A percentile compares a stretch with the other conserved stretches of the same genome.
Conservation (phyloP, 2,113 vertebrate genomes). For the Nyctibius bracteatus region DNA sequence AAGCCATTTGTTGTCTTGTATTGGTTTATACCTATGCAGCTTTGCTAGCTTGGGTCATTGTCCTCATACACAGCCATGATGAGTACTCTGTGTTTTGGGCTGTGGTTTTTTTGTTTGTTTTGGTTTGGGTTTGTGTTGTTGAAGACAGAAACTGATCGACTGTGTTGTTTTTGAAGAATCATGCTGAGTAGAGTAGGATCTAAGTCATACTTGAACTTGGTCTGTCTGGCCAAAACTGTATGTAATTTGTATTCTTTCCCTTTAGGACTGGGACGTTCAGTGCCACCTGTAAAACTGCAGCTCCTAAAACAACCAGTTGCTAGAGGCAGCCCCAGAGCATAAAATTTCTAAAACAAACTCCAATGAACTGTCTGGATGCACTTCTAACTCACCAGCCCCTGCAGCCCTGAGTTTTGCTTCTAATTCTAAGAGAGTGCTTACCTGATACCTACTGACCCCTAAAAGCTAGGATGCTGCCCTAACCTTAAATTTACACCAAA, state of each 20-base stretch:
- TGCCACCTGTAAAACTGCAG: neutral
- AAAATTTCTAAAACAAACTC: neutral
- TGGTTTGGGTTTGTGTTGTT: neutral
- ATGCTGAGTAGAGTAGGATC: neutral
- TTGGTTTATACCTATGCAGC: neutral
- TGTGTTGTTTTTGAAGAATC: neutral
- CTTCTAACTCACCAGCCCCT: neutral
- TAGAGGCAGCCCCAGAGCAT: neutral
- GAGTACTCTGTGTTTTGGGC: neutral
- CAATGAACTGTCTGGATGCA: neutral
- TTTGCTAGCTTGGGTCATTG: neutral
- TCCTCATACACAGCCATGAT: neutral
- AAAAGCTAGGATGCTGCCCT: neutral
- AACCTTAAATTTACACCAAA: neutral
- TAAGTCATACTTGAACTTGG: neutral
- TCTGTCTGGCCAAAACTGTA: neutral
- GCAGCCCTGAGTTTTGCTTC: neutral
- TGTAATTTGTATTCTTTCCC: neutral
- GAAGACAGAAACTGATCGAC: neutral
- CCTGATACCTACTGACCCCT: neutral
- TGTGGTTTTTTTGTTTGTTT: neutral
- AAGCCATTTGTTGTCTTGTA: neutral
- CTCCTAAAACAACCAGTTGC: neutral
- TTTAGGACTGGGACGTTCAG: neutral
- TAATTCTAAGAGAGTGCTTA: neutral